Evolutionary conservation across 1,140 invertebrate species (phyloP).

Genomic region (Aethina tumida): DNA sequence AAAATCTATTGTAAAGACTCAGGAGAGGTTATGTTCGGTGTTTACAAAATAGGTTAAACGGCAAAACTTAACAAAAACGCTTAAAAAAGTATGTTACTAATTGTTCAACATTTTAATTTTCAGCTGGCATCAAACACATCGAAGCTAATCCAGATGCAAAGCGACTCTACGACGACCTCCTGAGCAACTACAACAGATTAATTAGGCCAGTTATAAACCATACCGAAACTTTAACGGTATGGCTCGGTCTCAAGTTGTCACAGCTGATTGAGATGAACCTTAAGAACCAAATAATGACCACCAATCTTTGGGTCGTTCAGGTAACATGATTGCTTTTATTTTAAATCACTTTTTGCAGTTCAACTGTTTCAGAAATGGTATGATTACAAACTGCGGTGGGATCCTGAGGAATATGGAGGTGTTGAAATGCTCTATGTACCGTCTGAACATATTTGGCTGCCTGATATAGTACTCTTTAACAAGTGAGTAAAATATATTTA

Average conservation of each 20-base stretch:
- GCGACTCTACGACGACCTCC: conserved; percentile 80
- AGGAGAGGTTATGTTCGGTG: no score
- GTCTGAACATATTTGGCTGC: conserved; percentile 87
- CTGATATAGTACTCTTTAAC: conserved; percentile 82
- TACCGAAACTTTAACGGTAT: conserved; percentile 85
- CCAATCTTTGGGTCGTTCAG: conserved; percentile 90
- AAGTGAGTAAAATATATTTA: conserved; percentile 62
- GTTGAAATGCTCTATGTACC: conserved; percentile 87
- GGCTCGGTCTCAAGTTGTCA: conserved; percentile 83
- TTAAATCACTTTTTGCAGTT: conserved; percentile 8
- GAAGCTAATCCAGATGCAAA: conserved; percentile 87
- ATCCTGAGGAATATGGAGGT: conserved; percentile 86
- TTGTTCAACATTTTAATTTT: conserved; percentile 11
- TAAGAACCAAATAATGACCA: conserved; percentile 93
- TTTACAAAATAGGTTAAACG: no score
- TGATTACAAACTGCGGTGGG: conserved; percentile 88
- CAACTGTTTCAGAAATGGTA: conserved; percentile 72
- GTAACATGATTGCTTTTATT: conserved; percentile 36
- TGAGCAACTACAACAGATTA: conserved; percentile 93
- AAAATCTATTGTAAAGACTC: no score
- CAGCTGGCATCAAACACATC: conserved; percentile 41
- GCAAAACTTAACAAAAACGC: no score
- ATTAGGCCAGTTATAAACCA: conserved; percentile 93
- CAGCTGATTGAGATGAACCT: conserved; percentile 94
- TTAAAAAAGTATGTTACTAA: no score